Percentiles rank a stretch among this genome's conserved stretches.
These are phyloP conservation scores for Sebastes itinus DNA, from an alignment of 2,797 vertebrate species.

Conservation along the genomic window DNA sequence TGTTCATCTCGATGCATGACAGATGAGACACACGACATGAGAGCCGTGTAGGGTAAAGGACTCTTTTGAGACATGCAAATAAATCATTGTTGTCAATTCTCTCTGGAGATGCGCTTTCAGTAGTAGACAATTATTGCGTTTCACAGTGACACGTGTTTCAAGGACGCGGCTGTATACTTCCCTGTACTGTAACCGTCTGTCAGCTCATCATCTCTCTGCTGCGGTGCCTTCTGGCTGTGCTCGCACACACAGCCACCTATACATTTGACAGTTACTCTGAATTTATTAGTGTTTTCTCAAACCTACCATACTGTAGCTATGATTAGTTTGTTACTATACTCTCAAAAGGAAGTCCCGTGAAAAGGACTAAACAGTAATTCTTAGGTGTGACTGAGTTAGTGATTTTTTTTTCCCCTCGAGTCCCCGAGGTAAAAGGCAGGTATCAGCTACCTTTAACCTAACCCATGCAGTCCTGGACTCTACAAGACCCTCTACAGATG, in stretches of 20 bases:
- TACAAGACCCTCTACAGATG: conserved; percentile 66
- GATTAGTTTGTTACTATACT: background rate
- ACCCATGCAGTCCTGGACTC: conserved; percentile 21
- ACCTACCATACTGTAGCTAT: background rate
- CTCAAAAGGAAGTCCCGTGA: background rate
- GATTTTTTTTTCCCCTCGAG: background rate
- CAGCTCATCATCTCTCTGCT: conserved; percentile 23
- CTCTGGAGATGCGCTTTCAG: conserved; percentile 28
- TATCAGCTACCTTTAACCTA: conserved; percentile 34
- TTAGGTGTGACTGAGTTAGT: background rate
- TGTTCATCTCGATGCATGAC: conserved; percentile 31
- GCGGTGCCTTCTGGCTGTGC: background rate
- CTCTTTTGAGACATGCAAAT: conserved; percentile 49
- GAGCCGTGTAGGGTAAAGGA: conserved; percentile 34
- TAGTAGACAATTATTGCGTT: conserved; percentile 58
- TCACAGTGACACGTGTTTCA: conserved; percentile 55
- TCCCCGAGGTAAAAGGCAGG: background rate
- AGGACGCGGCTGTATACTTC: conserved; percentile 49
- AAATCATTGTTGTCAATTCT: conserved; percentile 65
- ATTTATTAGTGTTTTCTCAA: conserved; percentile 7
- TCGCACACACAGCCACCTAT: background rate
- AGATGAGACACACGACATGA: conserved; percentile 46
- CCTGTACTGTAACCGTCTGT: conserved; percentile 37
- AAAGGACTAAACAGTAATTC: background rate
- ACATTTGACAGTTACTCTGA: conserved; percentile 18